Percentiles rank a stretch among this genome's conserved stretches.
Evolutionary conservation across 2,797 vertebrate genomes (phyloP).

Genomic region (Neoniphon sammara): DNA sequence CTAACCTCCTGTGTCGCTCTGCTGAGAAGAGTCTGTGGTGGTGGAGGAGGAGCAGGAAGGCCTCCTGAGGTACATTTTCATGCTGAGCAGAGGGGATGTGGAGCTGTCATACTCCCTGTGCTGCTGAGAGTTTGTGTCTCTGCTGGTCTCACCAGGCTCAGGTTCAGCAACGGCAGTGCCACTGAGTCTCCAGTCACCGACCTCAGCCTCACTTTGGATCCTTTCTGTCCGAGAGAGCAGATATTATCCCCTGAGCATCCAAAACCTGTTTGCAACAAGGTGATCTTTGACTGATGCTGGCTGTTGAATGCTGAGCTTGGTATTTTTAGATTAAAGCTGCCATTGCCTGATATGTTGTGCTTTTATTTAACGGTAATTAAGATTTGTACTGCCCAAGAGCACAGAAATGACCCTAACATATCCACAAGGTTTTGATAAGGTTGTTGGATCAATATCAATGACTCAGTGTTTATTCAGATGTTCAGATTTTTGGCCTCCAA

Average conservation of each 20-base stretch:
- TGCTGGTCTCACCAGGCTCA: constrained; percentile 73
- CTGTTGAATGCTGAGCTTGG: too few relatives aligned
- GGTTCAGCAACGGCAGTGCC: constrained; percentile 73
- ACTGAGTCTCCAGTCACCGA: constrained; percentile 66
- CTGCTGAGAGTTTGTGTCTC: constrained; percentile 78
- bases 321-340: too few relatives aligned
- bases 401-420: too few relatives aligned
- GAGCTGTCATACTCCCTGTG: constrained; percentile 78
- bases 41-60: constrained; percentile 79
- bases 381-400: too few relatives aligned
- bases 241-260: constrained; percentile 9
- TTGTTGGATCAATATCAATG: too few relatives aligned
- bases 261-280: neutral
- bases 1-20: constrained; percentile 88
- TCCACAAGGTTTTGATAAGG: too few relatives aligned
- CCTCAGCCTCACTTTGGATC: constrained; percentile 44
- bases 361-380: too few relatives aligned
- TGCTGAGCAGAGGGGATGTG: constrained; percentile 82
- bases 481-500: too few relatives aligned
- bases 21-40: constrained; percentile 85
- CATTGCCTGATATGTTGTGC: too few relatives aligned
- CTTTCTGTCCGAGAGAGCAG: constrained; percentile 54
- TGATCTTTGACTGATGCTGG: too few relatives aligned
- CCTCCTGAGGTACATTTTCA: constrained; percentile 85
- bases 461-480: too few relatives aligned